Percentiles rank a stretch among this genome's conserved stretches.
Evolutionary conservation across 2,888 invertebrate species (phyloP).

Genomic region (Monopis laevigella): DNA sequence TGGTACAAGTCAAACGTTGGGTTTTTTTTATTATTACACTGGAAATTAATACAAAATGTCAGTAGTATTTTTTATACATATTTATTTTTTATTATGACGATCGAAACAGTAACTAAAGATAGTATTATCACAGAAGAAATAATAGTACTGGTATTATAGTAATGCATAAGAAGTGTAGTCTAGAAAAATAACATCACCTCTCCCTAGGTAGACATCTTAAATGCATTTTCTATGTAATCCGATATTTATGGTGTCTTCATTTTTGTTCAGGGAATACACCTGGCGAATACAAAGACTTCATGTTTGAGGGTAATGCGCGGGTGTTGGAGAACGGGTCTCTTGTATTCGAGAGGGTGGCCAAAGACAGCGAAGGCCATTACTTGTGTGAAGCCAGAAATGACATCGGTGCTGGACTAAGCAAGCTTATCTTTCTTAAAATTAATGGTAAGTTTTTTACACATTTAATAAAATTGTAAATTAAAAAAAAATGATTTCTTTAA

Average conservation of each 20-base stretch:
- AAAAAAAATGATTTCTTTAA: too few relatives aligned
- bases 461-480: neutral
- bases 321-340: constrained; percentile 85
- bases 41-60: too few relatives aligned
- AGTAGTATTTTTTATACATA: too few relatives aligned
- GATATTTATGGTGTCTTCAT: neutral
- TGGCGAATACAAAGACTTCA: constrained; percentile 85
- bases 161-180: neutral
- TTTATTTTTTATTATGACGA: too few relatives aligned
- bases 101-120: too few relatives aligned
- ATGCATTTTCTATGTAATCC: too few relatives aligned
- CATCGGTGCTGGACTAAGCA: constrained; percentile 91
- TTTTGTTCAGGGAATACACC: constrained; percentile 63
- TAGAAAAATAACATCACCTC: too few relatives aligned
- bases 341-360: constrained; percentile 82
- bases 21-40: too few relatives aligned
- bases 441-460: constrained; percentile 82
- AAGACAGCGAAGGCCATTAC: constrained; percentile 90
- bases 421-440: constrained; percentile 89
- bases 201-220: too few relatives aligned
- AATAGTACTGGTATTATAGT: too few relatives aligned
- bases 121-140: too few relatives aligned
- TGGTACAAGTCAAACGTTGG: too few relatives aligned
- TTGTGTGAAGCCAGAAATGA: constrained; percentile 94
- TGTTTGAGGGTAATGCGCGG: constrained; percentile 80